These are phyloP conservation scores for Burhinus oedicnemus DNA, from an alignment of 2,113 vertebrate genomes.

Conservation along the genomic window DNA sequence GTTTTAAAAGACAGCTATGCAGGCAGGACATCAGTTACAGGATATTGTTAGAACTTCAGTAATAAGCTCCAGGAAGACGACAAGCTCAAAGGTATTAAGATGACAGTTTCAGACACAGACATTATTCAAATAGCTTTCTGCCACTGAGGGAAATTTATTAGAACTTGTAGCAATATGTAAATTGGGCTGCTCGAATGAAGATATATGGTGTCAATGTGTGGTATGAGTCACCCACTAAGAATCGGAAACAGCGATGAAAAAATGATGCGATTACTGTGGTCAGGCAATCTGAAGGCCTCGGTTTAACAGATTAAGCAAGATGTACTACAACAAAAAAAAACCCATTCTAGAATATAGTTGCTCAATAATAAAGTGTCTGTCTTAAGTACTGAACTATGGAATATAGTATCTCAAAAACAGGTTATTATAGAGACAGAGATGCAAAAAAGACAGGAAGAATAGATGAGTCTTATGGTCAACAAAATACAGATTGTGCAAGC, in stretches of 20 bases:
- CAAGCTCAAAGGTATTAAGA: background rate
- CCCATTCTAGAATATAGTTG: background rate
- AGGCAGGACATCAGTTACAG: background rate
- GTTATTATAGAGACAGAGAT: background rate
- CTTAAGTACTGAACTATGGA: background rate
- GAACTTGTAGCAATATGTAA: background rate
- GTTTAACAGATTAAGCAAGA: slow-evolving; percentile 10
- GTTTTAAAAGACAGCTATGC: background rate
- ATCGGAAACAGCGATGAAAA: background rate
- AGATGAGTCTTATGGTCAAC: background rate
- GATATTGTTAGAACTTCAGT: background rate
- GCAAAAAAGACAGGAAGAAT: background rate
- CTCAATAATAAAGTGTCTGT: background rate
- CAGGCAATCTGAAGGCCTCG: background rate
- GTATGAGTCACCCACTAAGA: background rate
- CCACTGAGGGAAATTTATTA: background rate
- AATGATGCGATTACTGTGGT: background rate
- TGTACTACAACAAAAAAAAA: background rate
- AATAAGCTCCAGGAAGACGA: background rate
- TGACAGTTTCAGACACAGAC: background rate
- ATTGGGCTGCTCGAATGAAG: background rate
- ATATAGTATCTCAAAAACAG: background rate
- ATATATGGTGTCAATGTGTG: background rate
- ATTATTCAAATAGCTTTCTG: background rate
- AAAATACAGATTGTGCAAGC: background rate